Evolutionary conservation across 2,888 invertebrate species (phyloP), one percentile per base, ranked within the genome.

Genomic region (Lasioglossum calceatum): DNA sequence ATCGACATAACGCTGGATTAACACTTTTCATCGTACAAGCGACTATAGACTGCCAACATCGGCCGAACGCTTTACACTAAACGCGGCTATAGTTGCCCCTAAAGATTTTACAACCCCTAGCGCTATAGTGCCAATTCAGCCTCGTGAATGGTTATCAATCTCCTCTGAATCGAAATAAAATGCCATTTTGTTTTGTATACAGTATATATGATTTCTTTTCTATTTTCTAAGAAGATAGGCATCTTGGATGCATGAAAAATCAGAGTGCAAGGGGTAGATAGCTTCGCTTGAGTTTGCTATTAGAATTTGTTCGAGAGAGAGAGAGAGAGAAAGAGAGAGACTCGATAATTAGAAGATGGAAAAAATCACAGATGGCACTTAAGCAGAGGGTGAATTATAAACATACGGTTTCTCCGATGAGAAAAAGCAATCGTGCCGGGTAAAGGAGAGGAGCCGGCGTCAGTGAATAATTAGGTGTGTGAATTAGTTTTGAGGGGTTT

Each of bases 391-490:
- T n/a, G 42, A 75, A 27, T 36, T 27, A 14, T 19, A 44, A 50
- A 12, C 14, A 14, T 71, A 27, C 10, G 36, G 61, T 75, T 77
- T 72, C 39, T 4, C 4, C 12, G 44, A 73, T 71, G 32, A 12
- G 32, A 14, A 70, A 76, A n/a, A 14, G 47, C 10, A 19, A 32
- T 14, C 19, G 42, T 58, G 47, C 81, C 81, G 78, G 80, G 54
- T 44, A 54, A 42, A 81, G 47, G 71, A 81, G 39, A 72, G 79
- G 44, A 84, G 87, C 92, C 92, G 92, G 92, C 91, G 87, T 87
- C 87, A 79, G 81, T 78, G 86, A 84, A 81, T 77, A 64, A 64
- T 64, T 64, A 16, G 32, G 27, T 32, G 32, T 64, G 32, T 16
- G 64, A 64, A 16, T 64, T 64, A 32, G 64, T 64, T 64, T 64